These are phyloP conservation scores for Baronia brevicornis DNA, from an alignment of 2,888 invertebrate genomes.

Conservation along the genomic window DNA sequence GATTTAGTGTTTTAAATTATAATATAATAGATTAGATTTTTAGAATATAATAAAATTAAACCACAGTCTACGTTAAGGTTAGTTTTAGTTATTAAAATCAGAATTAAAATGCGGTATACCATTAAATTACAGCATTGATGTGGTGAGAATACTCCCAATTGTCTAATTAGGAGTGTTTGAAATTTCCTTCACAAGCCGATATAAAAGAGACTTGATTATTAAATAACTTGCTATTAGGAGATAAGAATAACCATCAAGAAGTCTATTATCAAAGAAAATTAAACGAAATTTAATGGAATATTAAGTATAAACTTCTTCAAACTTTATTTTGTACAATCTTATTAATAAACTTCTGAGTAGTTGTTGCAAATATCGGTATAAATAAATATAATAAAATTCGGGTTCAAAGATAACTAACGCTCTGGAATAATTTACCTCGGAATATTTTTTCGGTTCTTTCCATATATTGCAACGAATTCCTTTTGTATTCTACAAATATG, in stretches of 20 bases:
- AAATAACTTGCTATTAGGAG: conserved; percentile 15
- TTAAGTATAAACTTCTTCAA: conserved; percentile 11
- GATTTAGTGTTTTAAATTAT: too few relatives aligned
- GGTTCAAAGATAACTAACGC: too few relatives aligned
- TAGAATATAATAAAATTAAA: background rate
- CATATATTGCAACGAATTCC: too few relatives aligned
- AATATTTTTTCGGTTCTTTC: too few relatives aligned
- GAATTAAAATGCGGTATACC: conserved; percentile 11
- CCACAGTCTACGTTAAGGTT: background rate
- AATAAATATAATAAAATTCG: too few relatives aligned
- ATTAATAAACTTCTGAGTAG: conserved; percentile 8
- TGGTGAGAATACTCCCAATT: conserved; percentile 15
- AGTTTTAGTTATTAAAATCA: conserved; percentile 3
- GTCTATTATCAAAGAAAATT: conserved; percentile 11
- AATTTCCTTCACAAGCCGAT: conserved; percentile 14
- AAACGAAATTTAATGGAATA: conserved; percentile 12
- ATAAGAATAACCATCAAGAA: conserved; percentile 13
- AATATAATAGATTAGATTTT: too few relatives aligned
- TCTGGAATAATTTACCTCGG: too few relatives aligned
- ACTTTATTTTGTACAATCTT: conserved; percentile 5
- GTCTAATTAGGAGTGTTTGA: conserved; percentile 15
- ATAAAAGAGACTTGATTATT: conserved; percentile 17
- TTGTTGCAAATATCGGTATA: background rate
- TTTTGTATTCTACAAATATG: too few relatives aligned
- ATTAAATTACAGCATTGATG: conserved; percentile 11